A percentile compares a stretch with the other conserved stretches of the same genome.
phyloP scores from a whole-genome alignment of 2,113 vertebrate genomes.

The Tamias sibiricus region DNA sequence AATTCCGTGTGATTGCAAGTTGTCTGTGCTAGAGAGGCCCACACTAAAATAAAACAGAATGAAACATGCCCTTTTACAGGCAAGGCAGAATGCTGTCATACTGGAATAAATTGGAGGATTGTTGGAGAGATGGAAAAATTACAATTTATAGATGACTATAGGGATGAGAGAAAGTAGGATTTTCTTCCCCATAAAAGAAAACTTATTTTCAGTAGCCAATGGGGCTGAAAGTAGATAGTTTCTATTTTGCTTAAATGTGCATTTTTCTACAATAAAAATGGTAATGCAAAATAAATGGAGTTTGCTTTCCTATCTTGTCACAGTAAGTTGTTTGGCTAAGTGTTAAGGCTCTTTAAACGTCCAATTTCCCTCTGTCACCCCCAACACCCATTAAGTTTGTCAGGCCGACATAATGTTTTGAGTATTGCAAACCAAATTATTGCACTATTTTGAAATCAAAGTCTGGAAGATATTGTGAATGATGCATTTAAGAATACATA shows the following conservation, averaged over 20 bases:
- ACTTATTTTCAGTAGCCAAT: constrained; percentile 80
- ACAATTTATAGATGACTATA: constrained; percentile 57
- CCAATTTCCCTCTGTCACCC: constrained; percentile 70
- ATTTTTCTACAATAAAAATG: constrained; percentile 79
- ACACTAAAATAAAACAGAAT: constrained; percentile 28
- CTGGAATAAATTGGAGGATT: constrained; percentile 39
- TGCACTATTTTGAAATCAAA: constrained; percentile 61
- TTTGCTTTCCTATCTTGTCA: constrained; percentile 81
- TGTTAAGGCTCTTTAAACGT: constrained; percentile 77
- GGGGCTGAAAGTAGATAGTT: constrained; percentile 77
- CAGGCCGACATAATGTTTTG: constrained; percentile 68
- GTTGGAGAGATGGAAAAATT: constrained; percentile 45
- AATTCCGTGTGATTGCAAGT: neutral
- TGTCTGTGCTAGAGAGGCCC: constrained; percentile 50
- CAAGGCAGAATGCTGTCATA: neutral
- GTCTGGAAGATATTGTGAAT: constrained; percentile 29
- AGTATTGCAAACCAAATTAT: constrained; percentile 52
- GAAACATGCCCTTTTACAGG: constrained; percentile 56
- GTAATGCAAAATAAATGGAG: constrained; percentile 83
- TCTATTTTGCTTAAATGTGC: constrained; percentile 82
- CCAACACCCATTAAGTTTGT: constrained; percentile 64
- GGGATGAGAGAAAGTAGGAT: constrained; percentile 58
- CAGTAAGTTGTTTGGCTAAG: constrained; percentile 77
- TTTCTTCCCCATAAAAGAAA: constrained; percentile 65
- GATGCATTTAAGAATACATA: constrained; percentile 33